Conservation (phyloP, 1,140 invertebrate genomes). For the Pectinophora gossypiella region DNA sequence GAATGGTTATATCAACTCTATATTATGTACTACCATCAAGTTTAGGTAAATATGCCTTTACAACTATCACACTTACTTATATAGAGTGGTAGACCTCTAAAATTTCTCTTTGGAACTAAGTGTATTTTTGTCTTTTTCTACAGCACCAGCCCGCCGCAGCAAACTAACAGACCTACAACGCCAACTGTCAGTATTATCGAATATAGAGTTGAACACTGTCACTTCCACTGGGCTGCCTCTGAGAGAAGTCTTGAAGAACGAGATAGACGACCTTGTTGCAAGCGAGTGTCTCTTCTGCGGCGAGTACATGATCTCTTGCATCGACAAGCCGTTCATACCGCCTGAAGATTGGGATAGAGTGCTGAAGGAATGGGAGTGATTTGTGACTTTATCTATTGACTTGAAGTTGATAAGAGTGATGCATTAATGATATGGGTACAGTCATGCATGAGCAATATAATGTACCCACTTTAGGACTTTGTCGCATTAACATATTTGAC, state of each 20-base stretch:
- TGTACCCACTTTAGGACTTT: too few relatives aligned
- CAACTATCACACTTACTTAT: too few relatives aligned
- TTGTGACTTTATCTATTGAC: too few relatives aligned
- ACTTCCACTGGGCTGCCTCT: slow-evolving; percentile 78
- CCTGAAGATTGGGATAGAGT: slow-evolving; percentile 88
- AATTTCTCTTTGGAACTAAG: too few relatives aligned
- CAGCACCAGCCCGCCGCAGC: slow-evolving; percentile 76
- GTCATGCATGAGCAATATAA: too few relatives aligned
- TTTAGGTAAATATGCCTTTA: too few relatives aligned
- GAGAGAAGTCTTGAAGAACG: slow-evolving; percentile 83
- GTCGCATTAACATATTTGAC: too few relatives aligned
- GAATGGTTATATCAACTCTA: too few relatives aligned
- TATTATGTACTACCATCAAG: too few relatives aligned
- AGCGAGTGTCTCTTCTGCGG: slow-evolving; percentile 96
- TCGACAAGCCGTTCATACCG: slow-evolving; percentile 90
- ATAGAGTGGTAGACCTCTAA: too few relatives aligned
- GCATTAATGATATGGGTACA: too few relatives aligned
- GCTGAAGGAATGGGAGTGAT: slow-evolving; percentile 89
- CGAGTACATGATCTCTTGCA: slow-evolving; percentile 91
- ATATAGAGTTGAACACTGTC: slow-evolving; percentile 75
- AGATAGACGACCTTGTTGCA: slow-evolving; percentile 93
- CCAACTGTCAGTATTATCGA: slow-evolving; percentile 76
- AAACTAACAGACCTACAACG: slow-evolving; percentile 80
- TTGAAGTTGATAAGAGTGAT: too few relatives aligned
- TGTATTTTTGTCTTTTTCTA: slow-evolving; percentile 26